phyloP scores from a whole-genome alignment of 2,113 vertebrate species.

The Argyrosomus japonicus region DNA sequence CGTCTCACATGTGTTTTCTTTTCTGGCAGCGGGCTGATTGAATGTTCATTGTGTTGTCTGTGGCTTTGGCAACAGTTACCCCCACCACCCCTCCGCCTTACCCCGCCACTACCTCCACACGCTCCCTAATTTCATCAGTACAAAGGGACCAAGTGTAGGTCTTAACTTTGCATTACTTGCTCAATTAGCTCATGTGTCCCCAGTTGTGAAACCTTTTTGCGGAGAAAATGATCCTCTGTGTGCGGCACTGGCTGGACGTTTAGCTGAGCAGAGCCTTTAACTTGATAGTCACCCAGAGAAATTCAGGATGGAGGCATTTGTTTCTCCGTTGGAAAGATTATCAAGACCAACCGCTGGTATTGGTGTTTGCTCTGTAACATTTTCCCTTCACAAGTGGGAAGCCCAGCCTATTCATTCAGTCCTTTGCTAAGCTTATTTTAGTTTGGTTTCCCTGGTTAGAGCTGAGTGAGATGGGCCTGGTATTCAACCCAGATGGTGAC shows the following conservation, averaged over 20 bases:
- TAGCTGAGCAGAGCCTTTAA: slow-evolving; percentile 25
- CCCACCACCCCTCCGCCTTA: background rate
- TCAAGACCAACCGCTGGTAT: slow-evolving; percentile 23
- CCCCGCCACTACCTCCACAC: slow-evolving; percentile 32
- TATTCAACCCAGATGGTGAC: slow-evolving; percentile 83
- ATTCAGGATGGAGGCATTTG: slow-evolving; percentile 28
- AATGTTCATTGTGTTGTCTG: slow-evolving; percentile 78
- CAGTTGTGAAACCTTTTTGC: slow-evolving; percentile 51
- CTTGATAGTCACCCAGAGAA: slow-evolving; percentile 38
- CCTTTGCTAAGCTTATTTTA: slow-evolving; percentile 69
- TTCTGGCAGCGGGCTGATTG: slow-evolving; percentile 72
- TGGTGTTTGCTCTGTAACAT: slow-evolving; percentile 46
- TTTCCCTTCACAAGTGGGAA: slow-evolving; percentile 57
- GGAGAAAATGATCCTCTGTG: slow-evolving; percentile 51
- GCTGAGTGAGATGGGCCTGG: slow-evolving; percentile 68
- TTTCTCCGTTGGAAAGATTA: slow-evolving; percentile 40
- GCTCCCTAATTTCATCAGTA: slow-evolving; percentile 68
- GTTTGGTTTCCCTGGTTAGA: slow-evolving; percentile 71
- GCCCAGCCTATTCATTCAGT: slow-evolving; percentile 59
- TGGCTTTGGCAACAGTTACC: slow-evolving; percentile 70
- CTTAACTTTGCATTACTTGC: slow-evolving; percentile 35
- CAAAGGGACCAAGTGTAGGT: slow-evolving; percentile 51
- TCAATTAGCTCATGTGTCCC: slow-evolving; percentile 62
- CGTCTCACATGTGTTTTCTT: slow-evolving; percentile 77
- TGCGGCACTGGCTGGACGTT: slow-evolving; percentile 40